phyloP scores from a whole-genome alignment of 1,140 invertebrate genomes.

The Stenopsyche tienmushanensis region DNA sequence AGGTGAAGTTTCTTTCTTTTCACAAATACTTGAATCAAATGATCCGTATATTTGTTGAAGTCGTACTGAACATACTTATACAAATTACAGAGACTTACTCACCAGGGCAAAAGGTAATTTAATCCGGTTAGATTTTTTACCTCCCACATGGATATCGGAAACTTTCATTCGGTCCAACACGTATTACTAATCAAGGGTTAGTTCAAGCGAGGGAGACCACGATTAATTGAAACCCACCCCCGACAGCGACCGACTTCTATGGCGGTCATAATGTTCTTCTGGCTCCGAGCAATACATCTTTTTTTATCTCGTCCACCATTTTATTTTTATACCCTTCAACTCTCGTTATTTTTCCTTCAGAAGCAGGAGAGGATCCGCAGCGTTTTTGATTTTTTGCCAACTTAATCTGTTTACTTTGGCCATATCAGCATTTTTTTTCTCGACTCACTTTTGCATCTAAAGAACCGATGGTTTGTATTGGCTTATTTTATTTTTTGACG shows the following conservation, averaged over 20 bases:
- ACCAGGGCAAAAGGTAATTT: constrained; percentile 7
- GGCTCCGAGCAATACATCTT: constrained; percentile 20
- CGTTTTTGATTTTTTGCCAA: constrained; percentile 5
- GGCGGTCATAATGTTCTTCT: constrained; percentile 10
- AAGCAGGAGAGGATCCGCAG: not conserved
- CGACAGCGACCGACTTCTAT: constrained; percentile 2
- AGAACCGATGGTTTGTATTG: too few species aligned
- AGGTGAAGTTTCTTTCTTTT: too few species aligned
- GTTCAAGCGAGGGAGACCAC: constrained; percentile 11
- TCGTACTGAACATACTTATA: too few species aligned
- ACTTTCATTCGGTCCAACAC: constrained; percentile 21
- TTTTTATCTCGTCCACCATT: constrained; percentile 34
- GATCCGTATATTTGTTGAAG: too few species aligned
- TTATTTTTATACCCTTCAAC: constrained; percentile 30
- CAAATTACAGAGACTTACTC: too few species aligned
- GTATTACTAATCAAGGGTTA: constrained; percentile 32
- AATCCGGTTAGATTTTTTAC: constrained; percentile 19
- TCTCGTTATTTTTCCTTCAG: constrained; percentile 17
- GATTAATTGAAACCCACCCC: constrained; percentile 29
- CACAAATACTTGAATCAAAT: too few species aligned
- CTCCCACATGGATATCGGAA: constrained; percentile 14
- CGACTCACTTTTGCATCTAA: not conserved
- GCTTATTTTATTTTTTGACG: too few species aligned
- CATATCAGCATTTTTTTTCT: constrained; percentile 8
- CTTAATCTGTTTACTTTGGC: constrained; percentile 10